phyloP scores from a whole-genome alignment of 2,888 invertebrate genomes.

The Baccha elongata region DNA sequence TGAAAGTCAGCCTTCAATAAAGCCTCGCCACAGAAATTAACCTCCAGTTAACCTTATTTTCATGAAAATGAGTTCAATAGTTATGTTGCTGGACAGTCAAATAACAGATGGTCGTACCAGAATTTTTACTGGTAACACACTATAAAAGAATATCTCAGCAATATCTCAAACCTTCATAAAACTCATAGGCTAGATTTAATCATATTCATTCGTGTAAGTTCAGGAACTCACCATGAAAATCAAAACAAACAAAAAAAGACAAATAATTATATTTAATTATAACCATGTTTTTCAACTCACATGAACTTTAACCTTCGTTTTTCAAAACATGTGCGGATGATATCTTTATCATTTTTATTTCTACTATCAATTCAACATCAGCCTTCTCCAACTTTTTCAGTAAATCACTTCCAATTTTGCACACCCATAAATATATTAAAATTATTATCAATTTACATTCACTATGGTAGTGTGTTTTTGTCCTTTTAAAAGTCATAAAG shows the following conservation, averaged over 20 bases:
- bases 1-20: too few relatives aligned
- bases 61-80: too few relatives aligned
- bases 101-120: too few relatives aligned
- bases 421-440: conserved; percentile 22
- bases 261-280: conserved; percentile 9
- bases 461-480: conserved; percentile 13
- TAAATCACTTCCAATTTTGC: neutral
- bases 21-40: too few relatives aligned
- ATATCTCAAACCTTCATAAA: too few relatives aligned
- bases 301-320: conserved; percentile 26
- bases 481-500: conserved; percentile 67
- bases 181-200: too few relatives aligned
- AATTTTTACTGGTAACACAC: too few relatives aligned
- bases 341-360: neutral
- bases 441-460: conserved; percentile 38
- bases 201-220: too few relatives aligned
- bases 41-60: too few relatives aligned
- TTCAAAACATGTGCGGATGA: neutral
- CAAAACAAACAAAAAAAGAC: conserved; percentile 1
- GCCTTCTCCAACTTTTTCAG: neutral
- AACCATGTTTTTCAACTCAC: neutral
- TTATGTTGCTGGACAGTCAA: too few relatives aligned
- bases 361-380: neutral
- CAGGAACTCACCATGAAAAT: too few relatives aligned
- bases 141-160: too few relatives aligned